Evolutionary conservation across 2,888 invertebrate genomes (phyloP).

Genomic region (Meliscaeva auricollis): DNA sequence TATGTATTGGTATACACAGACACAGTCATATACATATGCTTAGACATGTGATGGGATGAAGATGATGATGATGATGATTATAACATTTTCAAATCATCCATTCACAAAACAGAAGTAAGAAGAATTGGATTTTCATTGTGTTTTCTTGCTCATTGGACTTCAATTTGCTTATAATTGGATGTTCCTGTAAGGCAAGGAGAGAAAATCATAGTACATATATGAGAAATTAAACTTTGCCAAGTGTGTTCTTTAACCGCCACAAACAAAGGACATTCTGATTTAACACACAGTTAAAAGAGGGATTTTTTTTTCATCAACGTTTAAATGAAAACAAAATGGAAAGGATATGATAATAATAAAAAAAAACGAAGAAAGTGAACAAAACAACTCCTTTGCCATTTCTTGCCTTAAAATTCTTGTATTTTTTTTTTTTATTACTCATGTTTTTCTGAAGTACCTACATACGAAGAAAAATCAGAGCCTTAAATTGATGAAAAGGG

Average conservation of each 20-base stretch:
- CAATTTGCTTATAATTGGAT: conserved; percentile 56
- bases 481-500: conserved; percentile 49
- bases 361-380: not conserved
- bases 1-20: not conserved
- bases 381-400: no score
- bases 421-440: conserved; percentile 17
- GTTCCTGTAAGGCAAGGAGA: conserved; percentile 1
- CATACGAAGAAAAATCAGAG: conserved; percentile 2
- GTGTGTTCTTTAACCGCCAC: conserved; percentile 35
- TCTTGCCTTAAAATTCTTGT: not conserved
- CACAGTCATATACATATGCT: not conserved
- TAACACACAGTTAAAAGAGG: conserved; percentile 1
- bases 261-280: conserved; percentile 21
- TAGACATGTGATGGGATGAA: not conserved
- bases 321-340: not conserved
- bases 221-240: conserved; percentile 39
- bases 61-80: not conserved
- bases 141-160: conserved; percentile 55
- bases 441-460: conserved; percentile 28
- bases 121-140: conserved; percentile 36
- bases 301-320: not conserved
- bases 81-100: not conserved
- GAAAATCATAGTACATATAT: not conserved
- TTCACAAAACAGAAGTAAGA: conserved; percentile 15
- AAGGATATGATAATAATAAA: conserved; percentile 21